Conservation (phyloP, 2,113 vertebrate genomes). For the Poicephalus gulielmi region DNA sequence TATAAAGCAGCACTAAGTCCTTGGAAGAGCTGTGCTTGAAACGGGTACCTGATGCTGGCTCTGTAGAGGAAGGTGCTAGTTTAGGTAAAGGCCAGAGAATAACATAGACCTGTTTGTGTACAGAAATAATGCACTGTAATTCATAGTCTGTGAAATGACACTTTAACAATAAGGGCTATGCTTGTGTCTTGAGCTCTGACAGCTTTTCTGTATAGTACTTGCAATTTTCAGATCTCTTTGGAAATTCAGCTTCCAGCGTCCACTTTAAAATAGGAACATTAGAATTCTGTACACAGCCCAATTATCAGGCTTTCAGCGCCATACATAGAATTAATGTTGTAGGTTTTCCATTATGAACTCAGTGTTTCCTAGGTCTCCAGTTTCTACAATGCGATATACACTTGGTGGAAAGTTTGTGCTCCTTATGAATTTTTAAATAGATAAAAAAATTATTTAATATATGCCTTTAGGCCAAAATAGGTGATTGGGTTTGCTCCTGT, state of each 20-base stretch:
- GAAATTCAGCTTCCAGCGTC: neutral
- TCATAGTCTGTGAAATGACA: neutral
- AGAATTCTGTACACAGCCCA: neutral
- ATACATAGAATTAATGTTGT: neutral
- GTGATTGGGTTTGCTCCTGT: neutral
- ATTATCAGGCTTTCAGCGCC: neutral
- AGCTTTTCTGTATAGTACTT: neutral
- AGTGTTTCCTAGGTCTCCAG: neutral
- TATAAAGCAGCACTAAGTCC: neutral
- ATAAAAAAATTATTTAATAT: neutral
- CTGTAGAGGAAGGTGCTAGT: neutral
- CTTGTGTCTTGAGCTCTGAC: neutral
- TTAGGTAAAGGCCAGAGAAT: neutral
- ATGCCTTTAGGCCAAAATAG: neutral
- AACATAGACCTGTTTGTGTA: neutral
- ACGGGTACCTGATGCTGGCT: neutral
- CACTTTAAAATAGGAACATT: neutral
- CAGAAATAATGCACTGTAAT: neutral
- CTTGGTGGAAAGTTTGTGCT: neutral
- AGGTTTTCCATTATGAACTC: neutral
- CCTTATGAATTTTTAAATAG: neutral
- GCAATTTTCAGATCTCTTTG: neutral
- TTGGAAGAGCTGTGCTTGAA: neutral
- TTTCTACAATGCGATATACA: neutral
- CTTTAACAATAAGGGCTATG: neutral